These are phyloP conservation scores for Philopedon plagiatum DNA, from an alignment of 2,888 invertebrate genomes.

Conservation along the genomic window DNA sequence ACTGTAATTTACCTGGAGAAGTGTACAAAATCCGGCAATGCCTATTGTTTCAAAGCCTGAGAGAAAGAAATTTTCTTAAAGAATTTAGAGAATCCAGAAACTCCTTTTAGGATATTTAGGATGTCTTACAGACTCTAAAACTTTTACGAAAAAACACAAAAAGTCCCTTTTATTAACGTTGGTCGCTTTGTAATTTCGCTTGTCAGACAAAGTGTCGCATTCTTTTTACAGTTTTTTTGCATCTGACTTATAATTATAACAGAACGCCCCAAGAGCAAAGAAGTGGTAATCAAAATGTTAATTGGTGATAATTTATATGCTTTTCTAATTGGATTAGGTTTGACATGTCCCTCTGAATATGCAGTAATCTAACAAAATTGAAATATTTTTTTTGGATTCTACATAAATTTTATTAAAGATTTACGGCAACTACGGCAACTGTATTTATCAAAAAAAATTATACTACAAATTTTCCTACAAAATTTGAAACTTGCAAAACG, in stretches of 20 bases:
- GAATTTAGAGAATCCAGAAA: constrained; percentile 8
- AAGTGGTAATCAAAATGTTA: too few relatives aligned
- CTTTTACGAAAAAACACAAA: constrained; percentile 7
- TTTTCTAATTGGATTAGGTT: too few relatives aligned
- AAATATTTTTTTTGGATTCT: too few relatives aligned
- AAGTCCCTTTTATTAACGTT: not conserved
- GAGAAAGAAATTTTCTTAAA: constrained; percentile 2
- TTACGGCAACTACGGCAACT: too few relatives aligned
- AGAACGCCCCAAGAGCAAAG: too few relatives aligned
- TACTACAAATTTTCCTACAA: too few relatives aligned
- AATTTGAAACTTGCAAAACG: too few relatives aligned
- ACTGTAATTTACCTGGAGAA: constrained; percentile 21
- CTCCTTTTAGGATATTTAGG: not conserved
- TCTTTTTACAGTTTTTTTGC: not conserved
- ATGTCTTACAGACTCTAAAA: not conserved
- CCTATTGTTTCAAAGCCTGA: constrained; percentile 13
- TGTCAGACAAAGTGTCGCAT: not conserved
- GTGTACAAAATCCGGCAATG: constrained; percentile 13
- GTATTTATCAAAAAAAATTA: too few relatives aligned
- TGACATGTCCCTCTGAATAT: too few relatives aligned
- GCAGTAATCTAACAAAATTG: too few relatives aligned
- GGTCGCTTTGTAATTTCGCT: constrained; percentile 1
- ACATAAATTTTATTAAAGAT: too few relatives aligned
- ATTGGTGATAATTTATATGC: too few relatives aligned
- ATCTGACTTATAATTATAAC: not conserved